Evolutionary conservation across 2,888 invertebrate genomes (phyloP), one percentile per base, ranked within the genome.

Genomic region (Drosophila subquinaria): DNA sequence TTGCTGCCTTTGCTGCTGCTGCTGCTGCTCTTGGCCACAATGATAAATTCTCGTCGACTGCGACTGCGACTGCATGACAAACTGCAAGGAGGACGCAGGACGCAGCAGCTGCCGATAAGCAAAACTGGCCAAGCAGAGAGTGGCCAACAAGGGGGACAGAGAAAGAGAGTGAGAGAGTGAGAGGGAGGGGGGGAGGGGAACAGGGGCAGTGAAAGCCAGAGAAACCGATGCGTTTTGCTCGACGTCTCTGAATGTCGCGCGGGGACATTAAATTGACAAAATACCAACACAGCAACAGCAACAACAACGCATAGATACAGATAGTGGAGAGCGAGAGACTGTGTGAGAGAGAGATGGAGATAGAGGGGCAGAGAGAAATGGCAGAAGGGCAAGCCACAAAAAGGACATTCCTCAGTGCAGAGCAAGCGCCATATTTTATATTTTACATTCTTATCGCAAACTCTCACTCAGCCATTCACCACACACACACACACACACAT

Each of bases 381-480:
- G 59, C 57, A 53, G 66, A 55, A 53, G 69, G 57, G 73, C 62
- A 67, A 76, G 74, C 75, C 81, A 87, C 80, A 90, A 92, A 92
- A 92, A 92, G 92, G 92, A 92, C 92, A 92, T 92, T 92, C 91
- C 90, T 92, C 91, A 88, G 88, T 87, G 82, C 74, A 65, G 72
- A 77, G 79, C 68, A 88, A 83, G 79, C 84, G 87, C 90, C 90
- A 91, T 90, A 91, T 90, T 89, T 91, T 92, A 92, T 92, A 92
- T 92, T 92, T 92, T 91, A 91, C 92, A 91, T 91, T 91, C 92
- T 92, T 92, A 92, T 92, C 92, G 91, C 90, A 82, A 89, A 88
- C 88, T 87, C 84, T 80, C 87, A 90, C 88, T 84, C 88, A 87
- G 73, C 81, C 88, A 87, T 89, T 89, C 88, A 73, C 60, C 79